These are phyloP conservation scores for Nomada ferruginata DNA, from an alignment of 2,888 invertebrate genomes.

Conservation along the genomic window DNA sequence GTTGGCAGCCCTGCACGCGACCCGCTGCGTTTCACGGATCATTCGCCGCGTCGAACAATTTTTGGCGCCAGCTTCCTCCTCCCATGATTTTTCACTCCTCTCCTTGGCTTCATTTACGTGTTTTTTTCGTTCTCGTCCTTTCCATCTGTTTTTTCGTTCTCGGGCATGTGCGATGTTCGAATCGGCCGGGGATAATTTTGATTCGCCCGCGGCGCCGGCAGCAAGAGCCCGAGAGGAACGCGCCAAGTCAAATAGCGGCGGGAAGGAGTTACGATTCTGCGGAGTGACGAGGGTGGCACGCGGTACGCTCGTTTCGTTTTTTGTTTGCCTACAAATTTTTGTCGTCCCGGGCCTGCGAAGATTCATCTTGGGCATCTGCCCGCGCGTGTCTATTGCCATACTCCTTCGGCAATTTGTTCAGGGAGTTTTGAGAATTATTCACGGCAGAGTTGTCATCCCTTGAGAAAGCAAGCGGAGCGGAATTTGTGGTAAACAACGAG, in stretches of 20 bases:
- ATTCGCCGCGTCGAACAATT: constrained; percentile 54
- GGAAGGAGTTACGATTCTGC: constrained; percentile 57
- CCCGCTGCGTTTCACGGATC: constrained; percentile 57
- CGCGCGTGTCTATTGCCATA: not conserved
- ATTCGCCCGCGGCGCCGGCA: constrained; percentile 58
- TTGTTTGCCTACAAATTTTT: constrained; percentile 24
- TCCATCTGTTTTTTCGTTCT: not conserved
- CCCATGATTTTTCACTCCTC: not conserved
- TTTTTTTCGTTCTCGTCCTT: not conserved
- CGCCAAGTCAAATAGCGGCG: constrained; percentile 66
- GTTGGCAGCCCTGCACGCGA: constrained; percentile 44
- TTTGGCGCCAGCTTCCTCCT: constrained; percentile 42
- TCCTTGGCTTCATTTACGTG: not conserved
- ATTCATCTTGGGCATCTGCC: constrained; percentile 10
- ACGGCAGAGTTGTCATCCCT: no score
- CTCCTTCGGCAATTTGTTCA: not conserved
- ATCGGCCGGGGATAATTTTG: constrained; percentile 56
- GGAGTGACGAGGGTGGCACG: constrained; percentile 21
- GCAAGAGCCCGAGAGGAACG: constrained; percentile 5
- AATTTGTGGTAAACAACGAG: not conserved
- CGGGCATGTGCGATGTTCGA: constrained; percentile 5
- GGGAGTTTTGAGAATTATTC: not conserved
- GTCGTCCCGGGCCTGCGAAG: constrained; percentile 42
- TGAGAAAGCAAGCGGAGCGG: not conserved
- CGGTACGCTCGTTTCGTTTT: constrained; percentile 23